These are phyloP conservation scores for Tragelaphus eurycerus DNA, from an alignment of 2,797 vertebrate species.

Conservation along the genomic window DNA sequence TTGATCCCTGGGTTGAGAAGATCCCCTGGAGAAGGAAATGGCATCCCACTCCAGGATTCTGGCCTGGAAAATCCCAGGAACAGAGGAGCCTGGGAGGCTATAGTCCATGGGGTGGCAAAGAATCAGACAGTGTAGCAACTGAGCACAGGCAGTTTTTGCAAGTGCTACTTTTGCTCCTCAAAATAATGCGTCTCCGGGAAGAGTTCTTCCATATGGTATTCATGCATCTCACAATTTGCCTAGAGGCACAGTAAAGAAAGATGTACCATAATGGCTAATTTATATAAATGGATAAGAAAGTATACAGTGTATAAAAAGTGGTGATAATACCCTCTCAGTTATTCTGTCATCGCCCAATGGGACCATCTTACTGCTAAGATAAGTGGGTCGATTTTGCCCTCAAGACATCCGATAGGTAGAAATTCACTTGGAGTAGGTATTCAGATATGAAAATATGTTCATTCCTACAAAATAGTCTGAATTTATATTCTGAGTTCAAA, in stretches of 20 bases:
- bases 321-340: background rate
- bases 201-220: background rate
- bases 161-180: background rate
- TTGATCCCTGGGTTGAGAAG: background rate
- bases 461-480: background rate
- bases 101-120: background rate
- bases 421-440: background rate
- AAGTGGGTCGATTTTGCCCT: background rate
- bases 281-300: background rate
- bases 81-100: background rate
- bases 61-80: background rate
- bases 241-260: background rate
- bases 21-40: background rate
- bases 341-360: background rate
- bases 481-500: background rate
- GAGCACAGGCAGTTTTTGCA: background rate
- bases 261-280: background rate
- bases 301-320: background rate
- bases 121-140: background rate
- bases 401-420: background rate
- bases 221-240: background rate
- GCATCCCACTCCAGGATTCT: background rate
- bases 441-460: background rate
- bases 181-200: background rate
- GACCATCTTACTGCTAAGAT: background rate